phyloP scores from a whole-genome alignment of 2,113 vertebrate species.

The Gobiocypris rarus region DNA sequence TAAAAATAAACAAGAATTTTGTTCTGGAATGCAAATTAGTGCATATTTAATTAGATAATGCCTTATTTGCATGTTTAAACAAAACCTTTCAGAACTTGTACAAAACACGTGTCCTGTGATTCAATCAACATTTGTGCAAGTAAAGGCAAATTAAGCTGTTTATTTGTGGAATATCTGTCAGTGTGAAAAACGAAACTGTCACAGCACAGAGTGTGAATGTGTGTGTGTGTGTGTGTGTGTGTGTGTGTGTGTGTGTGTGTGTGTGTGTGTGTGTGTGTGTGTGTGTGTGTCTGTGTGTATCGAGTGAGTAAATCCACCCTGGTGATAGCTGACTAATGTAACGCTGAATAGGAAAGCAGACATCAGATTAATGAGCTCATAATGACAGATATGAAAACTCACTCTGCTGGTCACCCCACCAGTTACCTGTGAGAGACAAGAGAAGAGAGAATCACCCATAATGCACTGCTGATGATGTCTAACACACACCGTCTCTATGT shows the following conservation, averaged over 20 bases:
- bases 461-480: neutral
- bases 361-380: neutral
- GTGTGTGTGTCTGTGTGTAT: neutral
- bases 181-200: neutral
- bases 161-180: neutral
- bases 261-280: neutral
- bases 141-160: neutral
- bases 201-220: neutral
- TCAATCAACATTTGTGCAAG: neutral
- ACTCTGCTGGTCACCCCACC: slow-evolving; percentile 99
- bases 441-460: slow-evolving; percentile 32
- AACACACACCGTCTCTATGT: neutral
- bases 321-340: neutral
- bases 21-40: too few species aligned
- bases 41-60: too few species aligned
- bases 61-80: too few species aligned
- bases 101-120: too few species aligned
- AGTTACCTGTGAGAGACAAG: slow-evolving; percentile 86
- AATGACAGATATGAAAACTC: slow-evolving; percentile 66
- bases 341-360: neutral
- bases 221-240: neutral
- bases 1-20: too few species aligned
- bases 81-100: too few species aligned
- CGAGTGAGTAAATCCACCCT: neutral
- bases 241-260: too few species aligned